Base-by-base conservation (phyloP, 2,888 invertebrate genomes). In the Morpho helenor region DNA sequence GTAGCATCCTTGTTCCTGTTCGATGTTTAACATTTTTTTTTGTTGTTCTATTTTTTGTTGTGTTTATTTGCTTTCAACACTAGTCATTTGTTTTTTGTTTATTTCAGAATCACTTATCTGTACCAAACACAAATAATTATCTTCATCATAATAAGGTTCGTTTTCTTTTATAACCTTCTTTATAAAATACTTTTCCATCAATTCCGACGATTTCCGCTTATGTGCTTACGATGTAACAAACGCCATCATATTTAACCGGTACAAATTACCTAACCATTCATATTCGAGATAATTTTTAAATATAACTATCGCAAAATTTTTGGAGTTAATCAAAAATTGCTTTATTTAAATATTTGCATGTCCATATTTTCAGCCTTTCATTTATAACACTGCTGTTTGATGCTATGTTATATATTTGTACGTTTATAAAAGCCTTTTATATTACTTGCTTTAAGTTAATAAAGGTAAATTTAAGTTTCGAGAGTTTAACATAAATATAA, bases 41-140 rank as follows among this genome's bases (percentile, higher is more conserved):
- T 45, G 45, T 45, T 10, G 68, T 71, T 80, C 80, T 79, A 69
- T 87, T 85, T n/a, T 87, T 86, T 82, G 87, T 87, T 79, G 74
- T 88, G 84, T 87, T 91, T 91, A 91, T 91, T 92, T 91, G 90
- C 92, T 92, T 89, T 82, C 78, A 81, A 88, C 87, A 88, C 87
- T 79, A 82, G 81, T 82, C 84, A 84, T 76, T 81, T 62, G 52
- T 64, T 86, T 54, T 87, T 88, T 93, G 92, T 93, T 92, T 95
- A 94, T 95, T 95, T 92, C 95, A 95, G 95, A 95, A 94, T 93
- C 95, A 95, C 94, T 95, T 95, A 93, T 94, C 94, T 93, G 95
- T 95, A 93, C 95, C 95, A 92, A 93, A 94, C 93, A 94, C 94
- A 93, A 94, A 94, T 94, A 95, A 94, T 93, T 95, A 93, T 91